Conservation (phyloP, 2,113 vertebrate genomes). For the Merops nubicus region DNA sequence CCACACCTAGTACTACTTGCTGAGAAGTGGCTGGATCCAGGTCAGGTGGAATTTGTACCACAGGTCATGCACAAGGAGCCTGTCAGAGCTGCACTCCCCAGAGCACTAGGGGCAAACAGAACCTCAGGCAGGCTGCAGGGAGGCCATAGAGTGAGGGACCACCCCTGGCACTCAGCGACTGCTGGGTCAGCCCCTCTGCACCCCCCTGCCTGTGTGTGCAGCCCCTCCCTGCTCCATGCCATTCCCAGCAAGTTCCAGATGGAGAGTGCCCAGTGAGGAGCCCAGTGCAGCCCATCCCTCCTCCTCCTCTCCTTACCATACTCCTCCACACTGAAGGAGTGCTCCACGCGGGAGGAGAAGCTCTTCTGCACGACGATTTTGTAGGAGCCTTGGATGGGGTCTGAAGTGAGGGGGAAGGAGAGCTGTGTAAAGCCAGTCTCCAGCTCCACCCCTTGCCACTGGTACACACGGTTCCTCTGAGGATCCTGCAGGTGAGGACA, state of each 20-base stretch:
- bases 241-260: neutral
- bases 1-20: neutral
- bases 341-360: neutral
- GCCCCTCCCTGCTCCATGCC: neutral
- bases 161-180: neutral
- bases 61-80: neutral
- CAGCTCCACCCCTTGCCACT: slow-evolving; percentile 71
- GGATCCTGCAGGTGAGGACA: slow-evolving; percentile 64
- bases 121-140: neutral
- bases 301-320: slow-evolving; percentile 68
- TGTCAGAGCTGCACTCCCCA: neutral
- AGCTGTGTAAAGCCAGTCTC: slow-evolving; percentile 66
- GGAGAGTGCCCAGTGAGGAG: fast-evolving
- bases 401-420: slow-evolving; percentile 69
- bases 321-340: slow-evolving; percentile 71
- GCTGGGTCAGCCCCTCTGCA: neutral
- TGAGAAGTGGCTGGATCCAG: neutral
- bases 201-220: neutral
- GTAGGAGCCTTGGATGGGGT: slow-evolving; percentile 74
- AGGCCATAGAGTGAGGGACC: neutral
- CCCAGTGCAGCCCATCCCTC: neutral
- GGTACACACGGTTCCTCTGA: slow-evolving; percentile 72
- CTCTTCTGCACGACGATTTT: slow-evolving; percentile 62
- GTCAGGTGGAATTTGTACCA: neutral
- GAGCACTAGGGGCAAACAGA: neutral